Base-by-base conservation (phyloP, 2,888 invertebrate genomes). In the Gari tellinella region DNA sequence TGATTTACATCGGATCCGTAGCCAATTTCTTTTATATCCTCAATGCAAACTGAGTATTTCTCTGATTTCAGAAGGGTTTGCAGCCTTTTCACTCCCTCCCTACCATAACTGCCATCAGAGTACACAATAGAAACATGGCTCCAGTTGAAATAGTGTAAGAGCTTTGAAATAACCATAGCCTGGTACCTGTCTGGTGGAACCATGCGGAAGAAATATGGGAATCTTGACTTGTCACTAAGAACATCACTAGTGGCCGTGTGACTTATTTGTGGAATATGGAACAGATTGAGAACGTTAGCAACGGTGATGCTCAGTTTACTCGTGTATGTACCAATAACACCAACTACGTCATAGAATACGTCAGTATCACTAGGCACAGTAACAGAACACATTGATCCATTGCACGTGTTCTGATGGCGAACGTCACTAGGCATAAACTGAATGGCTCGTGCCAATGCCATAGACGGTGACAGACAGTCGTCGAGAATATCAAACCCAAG, bases 91-190 rank as follows among this genome's bases (percentile, higher is more conserved):
- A 85, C 79, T 4, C 86, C 86, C 25, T 84, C 81, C n/a, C 81
- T 75, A 1, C 90, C 89, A 64, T 88, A 90, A 26, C 85, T 82
- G 12, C 95, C 95, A 87, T 95, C 95, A 1, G 95, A 95, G 90
- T 95, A 95, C 57, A 95, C 94, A n/a, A 94, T 94, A 52, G 95
- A 95, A 53, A 96, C 94, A 90, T 95, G 96, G 15, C 95, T 95
- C 96, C 96, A 96, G 90, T 95, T 95, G 70, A 90, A 90, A 64
- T 86, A 78, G 1, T 62, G 57, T 31, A 90, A 46, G 7, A 90
- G 62, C 19, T 80, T 78, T 0, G 85, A 64, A 21, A 90, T 88
- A 2, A 83, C 86, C 60, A 80, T 73, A 21, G 84, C 86, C 62
- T 88, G 89, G 67, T 88, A 81, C n/a, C 73, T 63, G 65, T 90